Conservation (phyloP, 2,888 invertebrate genomes). For the Sphaerophoria taeniata region DNA sequence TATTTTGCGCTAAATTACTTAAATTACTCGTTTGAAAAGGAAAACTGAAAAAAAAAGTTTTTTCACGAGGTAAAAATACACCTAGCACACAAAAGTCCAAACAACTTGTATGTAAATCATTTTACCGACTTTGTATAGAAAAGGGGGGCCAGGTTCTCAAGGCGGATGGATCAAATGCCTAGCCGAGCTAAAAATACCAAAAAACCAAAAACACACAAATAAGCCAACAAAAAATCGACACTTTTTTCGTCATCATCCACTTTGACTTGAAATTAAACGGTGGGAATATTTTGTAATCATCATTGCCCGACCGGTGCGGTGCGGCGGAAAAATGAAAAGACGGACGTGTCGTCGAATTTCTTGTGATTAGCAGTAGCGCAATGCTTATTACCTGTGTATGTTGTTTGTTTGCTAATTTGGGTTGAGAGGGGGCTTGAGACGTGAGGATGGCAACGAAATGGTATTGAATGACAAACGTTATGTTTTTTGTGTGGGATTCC, state of each 20-base stretch:
- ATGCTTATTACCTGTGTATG: conserved; percentile 34
- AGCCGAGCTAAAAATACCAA: conserved; percentile 52
- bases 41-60: not conserved
- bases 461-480: conserved; percentile 66
- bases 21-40: conserved; percentile 53
- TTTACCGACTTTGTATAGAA: not conserved
- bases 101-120: conserved; percentile 18
- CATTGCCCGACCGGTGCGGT: too few relatives aligned
- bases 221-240: not conserved
- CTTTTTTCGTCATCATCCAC: not conserved
- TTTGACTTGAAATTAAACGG: not conserved
- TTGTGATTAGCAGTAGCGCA: conserved; percentile 27
- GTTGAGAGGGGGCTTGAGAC: not conserved
- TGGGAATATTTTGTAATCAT: conserved; percentile 52
- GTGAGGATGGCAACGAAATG: conserved; percentile 18
- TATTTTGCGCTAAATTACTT: conserved; percentile 59
- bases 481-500: conserved; percentile 55
- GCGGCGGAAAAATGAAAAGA: conserved; percentile 11
- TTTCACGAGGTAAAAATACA: conserved; percentile 13
- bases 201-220: conserved; percentile 11
- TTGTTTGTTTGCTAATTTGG: not conserved
- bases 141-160: not conserved
- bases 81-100: not conserved
- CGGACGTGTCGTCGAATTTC: conserved; percentile 60
- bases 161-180: conserved; percentile 64